These are phyloP conservation scores for Turnix velox DNA, from an alignment of 2,113 vertebrate genomes.

Conservation along the genomic window DNA sequence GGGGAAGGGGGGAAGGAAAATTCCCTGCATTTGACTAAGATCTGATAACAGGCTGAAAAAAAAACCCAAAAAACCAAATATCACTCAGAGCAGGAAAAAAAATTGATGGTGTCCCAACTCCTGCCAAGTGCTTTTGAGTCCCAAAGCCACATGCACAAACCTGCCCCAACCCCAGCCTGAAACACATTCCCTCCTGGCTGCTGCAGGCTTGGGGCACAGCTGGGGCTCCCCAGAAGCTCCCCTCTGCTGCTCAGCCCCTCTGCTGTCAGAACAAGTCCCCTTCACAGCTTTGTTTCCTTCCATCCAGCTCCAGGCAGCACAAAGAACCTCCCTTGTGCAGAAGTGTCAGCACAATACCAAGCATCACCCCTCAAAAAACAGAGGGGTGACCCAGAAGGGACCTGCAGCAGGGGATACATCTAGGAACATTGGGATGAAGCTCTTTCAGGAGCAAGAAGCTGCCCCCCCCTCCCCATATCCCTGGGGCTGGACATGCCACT, in stretches of 20 bases:
- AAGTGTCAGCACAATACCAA: fast-evolving
- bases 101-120: fast-evolving
- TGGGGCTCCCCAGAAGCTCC: neutral
- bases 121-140: neutral
- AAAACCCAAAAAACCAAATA: neutral
- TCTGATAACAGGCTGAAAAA: neutral
- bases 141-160: neutral
- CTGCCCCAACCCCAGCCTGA: neutral
- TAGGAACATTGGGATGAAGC: fast-evolving
- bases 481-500: fast-evolving
- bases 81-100: neutral
- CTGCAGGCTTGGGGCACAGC: fast-evolving
- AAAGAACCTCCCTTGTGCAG: neutral
- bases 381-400: fast-evolving
- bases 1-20: neutral
- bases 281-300: fast-evolving
- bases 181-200: neutral
- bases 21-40: neutral
- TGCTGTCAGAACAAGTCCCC: neutral
- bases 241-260: neutral
- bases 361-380: neutral
- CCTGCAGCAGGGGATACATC: fast-evolving
- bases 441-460: fast-evolving
- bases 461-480: neutral
- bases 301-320: neutral